phyloP scores from a whole-genome alignment of 2,797 vertebrate genomes.

The Heliangelus exortis region DNA sequence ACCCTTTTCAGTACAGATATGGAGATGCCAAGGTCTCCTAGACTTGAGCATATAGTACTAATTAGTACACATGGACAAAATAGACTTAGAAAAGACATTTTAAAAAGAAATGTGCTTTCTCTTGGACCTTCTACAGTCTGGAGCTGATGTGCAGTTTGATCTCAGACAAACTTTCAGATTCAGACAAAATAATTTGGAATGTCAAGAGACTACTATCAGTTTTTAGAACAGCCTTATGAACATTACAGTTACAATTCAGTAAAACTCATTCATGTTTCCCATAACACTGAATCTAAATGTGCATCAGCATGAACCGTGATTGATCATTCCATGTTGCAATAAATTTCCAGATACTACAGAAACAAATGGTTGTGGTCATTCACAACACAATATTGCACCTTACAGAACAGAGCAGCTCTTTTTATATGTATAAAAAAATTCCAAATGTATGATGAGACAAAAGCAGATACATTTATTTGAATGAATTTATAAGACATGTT shows the following conservation, averaged over 20 bases:
- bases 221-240: neutral
- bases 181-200: constrained; percentile 48
- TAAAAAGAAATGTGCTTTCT: neutral
- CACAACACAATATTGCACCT: neutral
- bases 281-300: neutral
- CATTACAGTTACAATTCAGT: neutral
- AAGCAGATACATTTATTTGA: constrained; percentile 28
- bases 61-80: neutral
- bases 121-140: neutral
- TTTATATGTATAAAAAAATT: neutral
- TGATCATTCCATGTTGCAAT: neutral
- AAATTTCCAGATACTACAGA: neutral
- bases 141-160: neutral
- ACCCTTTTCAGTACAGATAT: neutral
- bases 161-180: neutral
- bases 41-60: neutral
- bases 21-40: neutral
- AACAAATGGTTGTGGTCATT: neutral
- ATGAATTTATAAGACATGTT: neutral
- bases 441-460: neutral
- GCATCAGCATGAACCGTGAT: neutral
- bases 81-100: neutral
- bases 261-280: neutral
- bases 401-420: neutral
- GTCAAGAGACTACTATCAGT: constrained; percentile 6